These are phyloP conservation scores for Campaea margaritaria DNA, from an alignment of 2,888 invertebrate species.

Conservation along the genomic window DNA sequence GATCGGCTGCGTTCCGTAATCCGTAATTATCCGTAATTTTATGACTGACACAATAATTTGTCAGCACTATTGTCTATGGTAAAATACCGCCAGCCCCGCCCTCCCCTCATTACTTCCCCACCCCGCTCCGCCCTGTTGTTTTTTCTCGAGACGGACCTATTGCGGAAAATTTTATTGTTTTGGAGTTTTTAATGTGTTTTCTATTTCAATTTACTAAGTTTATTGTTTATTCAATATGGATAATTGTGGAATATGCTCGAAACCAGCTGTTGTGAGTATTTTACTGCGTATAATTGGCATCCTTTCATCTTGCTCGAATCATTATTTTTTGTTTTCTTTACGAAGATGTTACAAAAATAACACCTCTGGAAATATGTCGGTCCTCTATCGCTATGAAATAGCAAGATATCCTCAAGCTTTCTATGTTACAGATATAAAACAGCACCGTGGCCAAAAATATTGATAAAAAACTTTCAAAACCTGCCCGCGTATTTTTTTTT, in stretches of 20 bases:
- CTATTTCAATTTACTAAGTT: constrained; percentile 51
- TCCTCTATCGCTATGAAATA: constrained; percentile 38
- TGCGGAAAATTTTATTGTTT: constrained; percentile 70
- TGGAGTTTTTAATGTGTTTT: constrained; percentile 64
- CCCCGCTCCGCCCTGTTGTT: constrained; percentile 69
- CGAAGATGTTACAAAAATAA: constrained; percentile 75
- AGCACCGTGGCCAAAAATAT: constrained; percentile 48
- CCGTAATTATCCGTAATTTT: background rate
- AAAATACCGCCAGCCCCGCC: constrained; percentile 11
- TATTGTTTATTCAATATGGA: constrained; percentile 66
- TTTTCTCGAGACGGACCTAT: constrained; percentile 56
- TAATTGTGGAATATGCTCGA: constrained; percentile 80
- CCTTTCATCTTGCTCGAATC: constrained; percentile 60
- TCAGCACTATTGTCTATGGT: constrained; percentile 29
- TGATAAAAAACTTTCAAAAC: constrained; percentile 75
- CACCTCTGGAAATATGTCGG: constrained; percentile 52
- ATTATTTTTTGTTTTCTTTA: constrained; percentile 82
- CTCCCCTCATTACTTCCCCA: constrained; percentile 39
- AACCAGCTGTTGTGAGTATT: constrained; percentile 77
- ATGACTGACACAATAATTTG: background rate
- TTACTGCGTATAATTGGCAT: constrained; percentile 47
- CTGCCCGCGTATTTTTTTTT: constrained; percentile 82
- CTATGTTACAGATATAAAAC: constrained; percentile 38
- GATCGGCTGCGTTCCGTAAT: constrained; percentile 19
- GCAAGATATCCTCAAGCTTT: constrained; percentile 34